Evolutionary conservation across 2,888 invertebrate species (phyloP), one percentile per base, ranked within the genome.

Genomic region (Drosophila parthenogenetica): DNA sequence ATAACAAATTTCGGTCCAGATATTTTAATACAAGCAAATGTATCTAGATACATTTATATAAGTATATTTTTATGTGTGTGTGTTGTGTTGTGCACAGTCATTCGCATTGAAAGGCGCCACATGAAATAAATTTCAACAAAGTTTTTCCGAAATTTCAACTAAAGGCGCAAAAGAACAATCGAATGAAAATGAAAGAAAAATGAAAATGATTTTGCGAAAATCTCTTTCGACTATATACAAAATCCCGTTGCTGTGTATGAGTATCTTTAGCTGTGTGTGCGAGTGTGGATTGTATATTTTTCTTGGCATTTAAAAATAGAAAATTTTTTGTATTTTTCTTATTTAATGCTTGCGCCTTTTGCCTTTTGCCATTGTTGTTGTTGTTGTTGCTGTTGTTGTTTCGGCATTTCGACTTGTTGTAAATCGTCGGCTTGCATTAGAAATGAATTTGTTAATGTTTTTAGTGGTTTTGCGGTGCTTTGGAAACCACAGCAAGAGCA

Each of bases 351-450:
- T 62, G 71, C 59, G 63, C 61, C 61, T 63, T 72, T 77, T 60
- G 63, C 61, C 61, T 63, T 72, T 77, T 60, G 82, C 64, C 58
- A 62, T 79, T 58, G 42, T 71, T 73, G 53, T 58, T 77, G 64
- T 46, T 57, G 46, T 29, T 66, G 17, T 46, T 73, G 51, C 46
- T 69, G 50, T 64, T 67, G 57, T 57, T 55, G 59, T 53, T 88
- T 81, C 77, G 78, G 81, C 79, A 81, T 77, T 78, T 84, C 76
- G 69, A 82, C 73, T 75, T 68, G 72, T 81, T 89, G 87, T 87
- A 90, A 90, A 90, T 90, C 82, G 79, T 89, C 82, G 79, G 81
- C 78, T 87, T 90, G 84, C 90, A 89, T 90, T 89, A 89, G 84
- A 84, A 87, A 89, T 81, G 53, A 80, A 85, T 90, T 90, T 90